phyloP scores from a whole-genome alignment of 1,140 invertebrate genomes.

The Copidosoma floridanum region DNA sequence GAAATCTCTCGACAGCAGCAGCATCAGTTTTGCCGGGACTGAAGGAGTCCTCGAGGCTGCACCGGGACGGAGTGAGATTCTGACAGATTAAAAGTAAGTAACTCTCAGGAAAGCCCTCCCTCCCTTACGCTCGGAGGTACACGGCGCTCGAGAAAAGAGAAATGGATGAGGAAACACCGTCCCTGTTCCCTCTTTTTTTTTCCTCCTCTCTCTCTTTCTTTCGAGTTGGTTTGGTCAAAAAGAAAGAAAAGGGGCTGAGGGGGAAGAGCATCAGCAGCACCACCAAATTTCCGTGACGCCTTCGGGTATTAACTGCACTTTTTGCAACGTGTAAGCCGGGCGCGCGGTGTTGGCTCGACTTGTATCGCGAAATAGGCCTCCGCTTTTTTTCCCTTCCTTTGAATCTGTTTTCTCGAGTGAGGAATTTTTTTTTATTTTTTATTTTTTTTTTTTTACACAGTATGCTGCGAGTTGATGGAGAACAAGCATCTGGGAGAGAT shows the following conservation, averaged over 20 bases:
- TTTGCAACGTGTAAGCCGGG: constrained; percentile 4
- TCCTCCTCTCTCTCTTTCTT: too few species aligned
- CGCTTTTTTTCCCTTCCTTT: constrained; percentile 9
- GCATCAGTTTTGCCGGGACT: constrained; percentile 5
- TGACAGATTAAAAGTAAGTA: constrained; percentile 29
- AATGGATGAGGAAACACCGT: too few species aligned
- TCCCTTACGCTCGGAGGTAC: constrained; percentile 12
- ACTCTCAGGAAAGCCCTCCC: constrained; percentile 11
- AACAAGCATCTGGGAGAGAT: too few species aligned
- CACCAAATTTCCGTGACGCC: constrained; percentile 20
- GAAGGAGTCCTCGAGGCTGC: constrained; percentile 15
- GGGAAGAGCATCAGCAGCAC: neutral
- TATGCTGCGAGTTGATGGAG: too few species aligned
- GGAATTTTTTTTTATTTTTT: too few species aligned
- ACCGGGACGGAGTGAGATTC: constrained; percentile 21
- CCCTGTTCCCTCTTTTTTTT: too few species aligned
- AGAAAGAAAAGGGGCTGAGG: neutral
- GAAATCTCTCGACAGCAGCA: constrained; percentile 1
- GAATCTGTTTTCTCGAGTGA: too few species aligned
- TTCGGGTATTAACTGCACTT: constrained; percentile 21
- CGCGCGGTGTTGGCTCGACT: constrained; percentile 8
- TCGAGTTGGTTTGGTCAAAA: too few species aligned
- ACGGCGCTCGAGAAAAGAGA: too few species aligned
- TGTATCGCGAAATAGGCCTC: constrained; percentile 21
- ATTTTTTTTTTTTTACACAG: too few species aligned